Evolutionary conservation across 2,113 vertebrate species (phyloP).

Genomic region (Mormyrus iriodes): DNA sequence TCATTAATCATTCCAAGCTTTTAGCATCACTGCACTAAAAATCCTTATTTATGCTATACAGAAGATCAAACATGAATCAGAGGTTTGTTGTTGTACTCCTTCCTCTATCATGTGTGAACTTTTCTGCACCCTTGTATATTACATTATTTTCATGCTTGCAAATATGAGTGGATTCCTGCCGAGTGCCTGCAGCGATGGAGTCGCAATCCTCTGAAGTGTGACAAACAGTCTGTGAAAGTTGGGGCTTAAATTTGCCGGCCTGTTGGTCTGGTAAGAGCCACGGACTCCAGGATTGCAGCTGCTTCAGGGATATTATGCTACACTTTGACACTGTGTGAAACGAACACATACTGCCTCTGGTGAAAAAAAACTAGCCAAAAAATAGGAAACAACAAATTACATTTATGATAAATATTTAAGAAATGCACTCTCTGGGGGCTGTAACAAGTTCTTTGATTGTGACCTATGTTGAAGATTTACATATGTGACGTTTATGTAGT

Average conservation of each 20-base stretch:
- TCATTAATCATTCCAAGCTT: not conserved
- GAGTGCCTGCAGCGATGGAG: not conserved
- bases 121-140: not conserved
- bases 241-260: conserved; percentile 7
- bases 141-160: conserved; percentile 11
- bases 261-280: conserved; percentile 10
- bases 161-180: conserved; percentile 18
- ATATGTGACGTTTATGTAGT: not conserved
- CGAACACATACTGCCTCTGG: conserved; percentile 9
- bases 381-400: not conserved
- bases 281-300: not conserved
- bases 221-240: conserved; percentile 15
- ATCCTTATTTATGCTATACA: not conserved
- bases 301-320: conserved; percentile 15
- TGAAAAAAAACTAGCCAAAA: conserved; percentile 3
- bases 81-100: not conserved
- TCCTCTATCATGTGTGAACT: not conserved
- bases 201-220: conserved; percentile 14
- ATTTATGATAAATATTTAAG: not conserved
- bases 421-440: not conserved
- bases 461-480: not conserved
- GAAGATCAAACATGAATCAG: not conserved
- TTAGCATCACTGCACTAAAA: conserved; percentile 3
- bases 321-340: conserved; percentile 16
- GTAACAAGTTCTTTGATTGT: not conserved